Evolutionary conservation across 2,113 vertebrate species (phyloP), one percentile per base, ranked within the genome.

Genomic region (Plotosus lineatus): DNA sequence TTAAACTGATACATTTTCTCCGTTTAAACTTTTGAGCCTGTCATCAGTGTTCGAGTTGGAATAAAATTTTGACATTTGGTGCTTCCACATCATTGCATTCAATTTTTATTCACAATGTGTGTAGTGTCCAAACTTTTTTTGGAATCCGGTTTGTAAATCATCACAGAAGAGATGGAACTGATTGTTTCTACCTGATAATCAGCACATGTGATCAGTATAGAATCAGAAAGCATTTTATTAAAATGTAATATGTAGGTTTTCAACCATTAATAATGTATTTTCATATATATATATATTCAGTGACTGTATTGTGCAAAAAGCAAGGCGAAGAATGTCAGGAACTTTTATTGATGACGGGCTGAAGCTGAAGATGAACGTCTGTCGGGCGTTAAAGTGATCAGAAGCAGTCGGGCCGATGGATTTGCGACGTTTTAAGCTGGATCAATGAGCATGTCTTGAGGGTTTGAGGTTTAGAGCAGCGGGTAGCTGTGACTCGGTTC

Each of bases 381-480:
- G 33, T 42, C 21, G 6, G 26, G 11, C 1, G 11, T 78, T 2
- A 42, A 33, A 51, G 6, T 7, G 17, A 31, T 48, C 3, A 23
- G 10, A 48, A 72, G 58, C 50, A 17, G 61, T 28, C 56, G 85
- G 90, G 84, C 85, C 84, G 89, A 88, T 85, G 90, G 91, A 91
- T 91, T 83, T 91, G 93, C 90, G 87, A 91, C 15, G 92, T 94
- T 89, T 85, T 90, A 92, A 7, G 93, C 90, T 91, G 92, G 93
- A 91, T 90, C 92, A 84, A 88, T 86, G 90, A 93, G 93, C 91
- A 93, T 80, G 94, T 94, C 89, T 88, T 84, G 89, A 90, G 87
- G 88, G 91, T 89, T 91, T 90, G 92, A 80, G 92, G 90, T 88
- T 90, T 90, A 81, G 61, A 87, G 91, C 91, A 91, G 92, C 91